These are phyloP conservation scores for Boloria euphrosyne DNA, from an alignment of 2,888 invertebrate species.

Conservation along the genomic window DNA sequence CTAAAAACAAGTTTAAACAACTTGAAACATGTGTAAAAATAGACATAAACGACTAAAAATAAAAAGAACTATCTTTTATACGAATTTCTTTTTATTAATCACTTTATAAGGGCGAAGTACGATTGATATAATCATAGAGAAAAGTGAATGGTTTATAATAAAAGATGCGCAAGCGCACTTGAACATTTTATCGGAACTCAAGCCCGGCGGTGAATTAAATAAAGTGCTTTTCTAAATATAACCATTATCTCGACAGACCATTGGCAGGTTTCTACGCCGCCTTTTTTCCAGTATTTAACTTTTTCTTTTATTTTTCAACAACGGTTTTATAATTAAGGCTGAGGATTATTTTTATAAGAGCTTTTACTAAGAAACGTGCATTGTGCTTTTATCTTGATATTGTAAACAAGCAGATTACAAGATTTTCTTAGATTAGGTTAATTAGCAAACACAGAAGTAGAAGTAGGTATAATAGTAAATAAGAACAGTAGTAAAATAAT, in stretches of 20 bases:
- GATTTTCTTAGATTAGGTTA: conserved; percentile 18
- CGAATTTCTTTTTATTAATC: conserved; percentile 18
- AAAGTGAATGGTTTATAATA: conserved; percentile 77
- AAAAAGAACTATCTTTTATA: conserved; percentile 5
- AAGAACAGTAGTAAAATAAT: too few relatives aligned
- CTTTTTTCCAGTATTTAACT: conserved; percentile 64
- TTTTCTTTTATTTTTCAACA: conserved; percentile 58
- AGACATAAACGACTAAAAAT: neutral
- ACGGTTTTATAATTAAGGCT: conserved; percentile 77
- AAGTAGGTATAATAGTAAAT: too few relatives aligned
- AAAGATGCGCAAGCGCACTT: conserved; percentile 65
- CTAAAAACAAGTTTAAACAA: neutral
- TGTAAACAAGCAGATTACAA: conserved; percentile 24
- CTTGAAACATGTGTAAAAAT: neutral
- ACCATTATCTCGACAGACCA: conserved; percentile 77
- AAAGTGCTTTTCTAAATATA: conserved; percentile 81
- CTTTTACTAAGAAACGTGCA: conserved; percentile 58
- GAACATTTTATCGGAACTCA: conserved; percentile 76
- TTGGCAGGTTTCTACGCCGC: conserved; percentile 71
- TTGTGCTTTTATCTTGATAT: conserved; percentile 31
- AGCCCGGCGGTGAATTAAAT: conserved; percentile 77
- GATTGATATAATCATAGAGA: conserved; percentile 77
- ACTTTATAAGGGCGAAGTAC: conserved; percentile 33
- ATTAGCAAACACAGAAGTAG: conserved; percentile 1
- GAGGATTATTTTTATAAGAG: conserved; percentile 42